Evolutionary conservation across 1,140 invertebrate genomes (phyloP), one percentile per base, ranked within the genome.

Genomic region (Platyscapa corneri): DNA sequence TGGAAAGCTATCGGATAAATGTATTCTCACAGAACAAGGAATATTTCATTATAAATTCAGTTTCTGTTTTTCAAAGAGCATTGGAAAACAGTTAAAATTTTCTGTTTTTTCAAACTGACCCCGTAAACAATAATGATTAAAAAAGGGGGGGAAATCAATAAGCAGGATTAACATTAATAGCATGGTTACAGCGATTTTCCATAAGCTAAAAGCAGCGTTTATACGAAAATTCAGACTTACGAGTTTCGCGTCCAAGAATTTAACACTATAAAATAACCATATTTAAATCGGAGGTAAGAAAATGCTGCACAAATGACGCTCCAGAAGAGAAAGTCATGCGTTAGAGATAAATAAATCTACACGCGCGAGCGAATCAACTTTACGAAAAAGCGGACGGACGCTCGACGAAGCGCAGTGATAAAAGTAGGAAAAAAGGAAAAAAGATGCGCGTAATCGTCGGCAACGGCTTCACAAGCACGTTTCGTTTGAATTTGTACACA

Each of bases 151-250:
- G 12, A 42, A 74, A 74, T 74, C 70, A 74, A 74, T 74, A 74
- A 3, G 18, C 37, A 20, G 2, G 12, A 20, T 14, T 42, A 1
- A 74, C 37, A 74, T 42, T 39, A 39, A 1, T 42, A n/a, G 23
- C 67, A 20, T 14, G 18, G 18, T 70, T 42, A 74, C 70, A 42
- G 23, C 37, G 37, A 60, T 60, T 60, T 14, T 27, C 5, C 3
- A 60, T 27, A 60, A 27, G n/a, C n/a, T 67, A 34, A 34, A 34
- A 67, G 16, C 64, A 67, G 8, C 64, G 23, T 20, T 32, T 30
- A 67, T 67, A 10, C 64, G 30, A 67, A 67, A 67, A 67, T 32
- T 67, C 30, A 70, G 18, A 70, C 67, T 70, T 32, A 70, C 67
- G 32, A 32, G 30, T 37, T 20, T 16, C 18, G 30, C 32, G 16